A percentile compares a stretch with the other conserved stretches of the same genome.
Evolutionary conservation across 2,797 vertebrate species (phyloP).

Genomic region (Peromyscus nudipes): DNA sequence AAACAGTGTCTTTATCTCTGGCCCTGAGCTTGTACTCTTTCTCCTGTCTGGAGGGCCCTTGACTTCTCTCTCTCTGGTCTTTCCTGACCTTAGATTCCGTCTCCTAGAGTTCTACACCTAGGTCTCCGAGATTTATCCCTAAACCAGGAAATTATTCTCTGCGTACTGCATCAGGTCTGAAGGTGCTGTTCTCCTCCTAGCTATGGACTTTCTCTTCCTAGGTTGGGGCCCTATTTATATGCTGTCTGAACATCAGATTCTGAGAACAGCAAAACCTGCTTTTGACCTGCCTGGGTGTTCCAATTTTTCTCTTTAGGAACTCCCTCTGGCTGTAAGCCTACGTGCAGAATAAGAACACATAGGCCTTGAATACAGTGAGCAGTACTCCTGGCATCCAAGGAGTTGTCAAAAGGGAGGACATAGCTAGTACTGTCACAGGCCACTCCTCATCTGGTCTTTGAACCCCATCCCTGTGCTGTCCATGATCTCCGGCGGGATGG

Average conservation of each 20-base stretch:
- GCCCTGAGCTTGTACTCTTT: not conserved
- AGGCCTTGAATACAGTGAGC: not conserved
- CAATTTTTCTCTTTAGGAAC: not conserved
- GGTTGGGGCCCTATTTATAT: not conserved
- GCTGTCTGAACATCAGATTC: not conserved
- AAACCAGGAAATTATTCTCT: not conserved
- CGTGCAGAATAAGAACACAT: not conserved
- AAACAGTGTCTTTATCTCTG: not conserved
- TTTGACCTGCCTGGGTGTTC: not conserved
- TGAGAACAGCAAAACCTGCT: not conserved
- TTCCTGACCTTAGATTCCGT: not conserved
- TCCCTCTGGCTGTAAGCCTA: not conserved
- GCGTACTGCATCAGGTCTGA: not conserved
- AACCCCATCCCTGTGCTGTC: not conserved
- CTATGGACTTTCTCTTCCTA: not conserved
- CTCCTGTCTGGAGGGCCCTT: not conserved
- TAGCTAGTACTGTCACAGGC: not conserved
- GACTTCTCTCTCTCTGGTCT: not conserved
- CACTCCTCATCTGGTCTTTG: constrained; percentile 37
- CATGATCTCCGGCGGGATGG: not conserved
- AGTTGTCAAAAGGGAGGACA: not conserved
- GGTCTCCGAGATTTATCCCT: not conserved
- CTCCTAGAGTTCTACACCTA: not conserved
- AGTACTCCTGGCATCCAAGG: not conserved
- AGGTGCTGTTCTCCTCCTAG: not conserved